phyloP scores from a whole-genome alignment of 1,140 invertebrate genomes.

The Hestina assimilis region DNA sequence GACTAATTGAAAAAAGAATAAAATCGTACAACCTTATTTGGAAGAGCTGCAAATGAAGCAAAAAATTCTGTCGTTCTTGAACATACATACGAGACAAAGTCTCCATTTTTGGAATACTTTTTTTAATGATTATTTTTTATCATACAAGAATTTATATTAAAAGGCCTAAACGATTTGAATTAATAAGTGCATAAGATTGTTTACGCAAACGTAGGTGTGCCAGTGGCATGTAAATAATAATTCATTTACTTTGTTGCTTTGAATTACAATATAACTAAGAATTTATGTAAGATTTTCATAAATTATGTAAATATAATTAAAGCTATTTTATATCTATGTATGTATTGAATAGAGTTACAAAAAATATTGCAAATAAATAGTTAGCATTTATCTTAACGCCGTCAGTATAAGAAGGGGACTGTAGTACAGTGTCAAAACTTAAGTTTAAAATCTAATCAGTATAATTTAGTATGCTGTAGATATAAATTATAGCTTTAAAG shows the following conservation, averaged over 20 bases:
- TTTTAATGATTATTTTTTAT: neutral
- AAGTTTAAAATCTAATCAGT: slow-evolving; percentile 18
- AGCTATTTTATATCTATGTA: slow-evolving; percentile 23
- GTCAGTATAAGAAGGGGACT: slow-evolving; percentile 5
- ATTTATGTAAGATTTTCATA: slow-evolving; percentile 29
- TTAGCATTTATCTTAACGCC: neutral
- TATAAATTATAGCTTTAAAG: slow-evolving; percentile 33
- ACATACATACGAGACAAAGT: slow-evolving; percentile 15
- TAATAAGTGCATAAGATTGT: neutral
- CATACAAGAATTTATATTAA: neutral
- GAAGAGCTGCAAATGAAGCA: slow-evolving; percentile 43
- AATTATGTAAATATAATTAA: slow-evolving; percentile 33
- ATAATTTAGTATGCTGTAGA: slow-evolving; percentile 20
- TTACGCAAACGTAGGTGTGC: neutral
- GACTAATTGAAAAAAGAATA: slow-evolving; percentile 26
- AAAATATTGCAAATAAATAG: slow-evolving; percentile 4
- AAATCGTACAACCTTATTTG: slow-evolving; percentile 24
- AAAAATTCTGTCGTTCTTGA: slow-evolving; percentile 38
- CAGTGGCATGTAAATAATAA: neutral
- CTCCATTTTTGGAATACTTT: slow-evolving; percentile 11
- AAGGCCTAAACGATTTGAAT: neutral
- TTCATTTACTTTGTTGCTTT: neutral
- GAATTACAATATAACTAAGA: slow-evolving; percentile 5
- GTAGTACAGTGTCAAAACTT: slow-evolving; percentile 9
- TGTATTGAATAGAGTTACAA: slow-evolving; percentile 7